Evolutionary conservation across 2,888 invertebrate genomes (phyloP), one percentile per base, ranked within the genome.

Genomic region (Rhagium mordax): DNA sequence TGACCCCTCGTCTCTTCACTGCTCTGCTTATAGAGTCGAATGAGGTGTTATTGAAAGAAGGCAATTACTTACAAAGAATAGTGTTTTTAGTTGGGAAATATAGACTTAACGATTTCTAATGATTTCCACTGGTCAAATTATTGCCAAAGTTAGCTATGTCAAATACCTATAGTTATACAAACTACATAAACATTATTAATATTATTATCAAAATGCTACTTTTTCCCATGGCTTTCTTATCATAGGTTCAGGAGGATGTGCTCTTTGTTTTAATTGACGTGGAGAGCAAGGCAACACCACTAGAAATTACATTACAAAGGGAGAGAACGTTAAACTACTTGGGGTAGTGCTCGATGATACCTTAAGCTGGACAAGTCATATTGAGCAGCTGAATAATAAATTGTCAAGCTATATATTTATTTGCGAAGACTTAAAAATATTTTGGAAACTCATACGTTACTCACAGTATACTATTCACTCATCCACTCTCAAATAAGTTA

Each of bases 361-460:
- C 8, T 33, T 8, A 33, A 33, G 8, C 33, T 33, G 4, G 53
- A 24, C 2, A 5, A 74, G 62, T 69, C 59, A 24, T 53, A 10
- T 53, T 53, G 53, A n/a, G n/a, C n/a, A n/a, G n/a, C n/a, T n/a
- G n/a, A n/a, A n/a, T n/a, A n/a, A n/a, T n/a, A n/a, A n/a, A n/a
- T n/a, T n/a, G n/a, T n/a, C n/a, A n/a, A n/a, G n/a, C n/a, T n/a
- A n/a, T n/a, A n/a, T n/a, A n/a, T n/a, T n/a, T n/a, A n/a, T n/a
- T n/a, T n/a, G n/a, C n/a, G n/a, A n/a, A n/a, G n/a, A n/a, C n/a
- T n/a, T n/a, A n/a, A n/a, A n/a, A n/a, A n/a, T n/a, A n/a, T n/a
- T n/a, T n/a, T n/a, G n/a, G n/a, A n/a, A n/a, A n/a, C n/a, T n/a
- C n/a, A n/a, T n/a, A n/a, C n/a, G n/a, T n/a, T n/a, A n/a, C n/a